Percentiles rank a stretch among this genome's conserved stretches.
Conservation (phyloP, 2,888 invertebrate species). For the Leucania comma region DNA sequence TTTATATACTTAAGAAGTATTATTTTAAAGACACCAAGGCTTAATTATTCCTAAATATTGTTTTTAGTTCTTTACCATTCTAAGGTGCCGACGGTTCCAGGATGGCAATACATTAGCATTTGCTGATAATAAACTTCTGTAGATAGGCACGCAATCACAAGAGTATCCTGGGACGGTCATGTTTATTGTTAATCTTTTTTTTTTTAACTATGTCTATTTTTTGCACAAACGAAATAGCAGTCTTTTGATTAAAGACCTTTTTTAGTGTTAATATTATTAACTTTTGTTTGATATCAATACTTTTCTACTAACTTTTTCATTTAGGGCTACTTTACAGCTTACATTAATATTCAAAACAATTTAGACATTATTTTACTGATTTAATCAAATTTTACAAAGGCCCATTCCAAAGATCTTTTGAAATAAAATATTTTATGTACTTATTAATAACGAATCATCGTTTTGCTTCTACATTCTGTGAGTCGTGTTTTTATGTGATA, state of each 20-base stretch:
- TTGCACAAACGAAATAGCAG: conserved; percentile 64
- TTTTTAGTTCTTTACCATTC: conserved; percentile 46
- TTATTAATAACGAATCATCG: conserved; percentile 72
- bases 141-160: conserved; percentile 33
- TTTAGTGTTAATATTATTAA: conserved; percentile 58
- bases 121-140: conserved; percentile 20
- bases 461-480: conserved; percentile 84
- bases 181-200: conserved; percentile 4
- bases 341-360: conserved; percentile 40
- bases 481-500: conserved; percentile 89
- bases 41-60: conserved; percentile 58
- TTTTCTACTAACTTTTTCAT: conserved; percentile 65
- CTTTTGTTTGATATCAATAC: conserved; percentile 62
- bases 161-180: conserved; percentile 31
- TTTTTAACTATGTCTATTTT: conserved; percentile 46
- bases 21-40: conserved; percentile 66
- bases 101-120: conserved; percentile 28
- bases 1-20: conserved; percentile 62
- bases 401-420: conserved; percentile 83
- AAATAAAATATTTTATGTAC: conserved; percentile 72
- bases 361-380: conserved; percentile 56
- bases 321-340: conserved; percentile 55
- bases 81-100: conserved; percentile 42
- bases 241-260: conserved; percentile 61
- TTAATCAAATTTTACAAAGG: conserved; percentile 65